Evolutionary conservation across 1,140 invertebrate genomes (phyloP), one percentile per base, ranked within the genome.

Genomic region (Drosophila tropicalis): DNA sequence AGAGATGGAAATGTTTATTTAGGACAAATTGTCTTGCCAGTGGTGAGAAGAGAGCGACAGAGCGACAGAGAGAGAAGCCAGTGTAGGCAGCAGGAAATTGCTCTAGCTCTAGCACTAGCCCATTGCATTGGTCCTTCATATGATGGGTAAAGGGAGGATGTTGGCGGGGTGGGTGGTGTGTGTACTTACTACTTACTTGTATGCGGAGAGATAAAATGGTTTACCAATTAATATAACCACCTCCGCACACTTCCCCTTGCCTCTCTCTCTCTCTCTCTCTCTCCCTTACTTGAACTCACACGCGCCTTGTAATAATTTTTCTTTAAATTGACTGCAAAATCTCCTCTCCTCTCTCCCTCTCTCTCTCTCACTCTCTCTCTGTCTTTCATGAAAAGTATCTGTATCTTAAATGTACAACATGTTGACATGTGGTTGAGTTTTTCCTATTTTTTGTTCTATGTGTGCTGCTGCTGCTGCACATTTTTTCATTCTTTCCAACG

Each of bases 1-100:
- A 70, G 73, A 76, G 73, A 76, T 60, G 76, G 73, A 87, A 90
- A 90, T 90, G 87, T 90, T 90, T 90, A 90, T 87, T 90, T 90
- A 90, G 87, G 87, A 90, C 83, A 83, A 87, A 90, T 90, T 90
- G 82, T 81, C 80, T 76, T 76, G 73, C 60, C 66, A 66, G 29
- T 63, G 41, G 40, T 5, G 29, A 5, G 5, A 29, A 6, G 29
- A 29, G 29, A 67, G 13, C 9, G 17, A 19, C 17, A 44, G 34
- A 12, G 44, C 9, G 55, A 39, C 4, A n/a, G 25, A 22, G 47
- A 29, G 32, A n/a, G 60, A n/a, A 25, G 63, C 5, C 51, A 60
- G 76, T 78, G 76, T 78, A 64, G 79, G 72, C 84, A 83, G 73
- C 87, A 90, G 87, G 87, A 90, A 90, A 90, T 90, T 90, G 75